Evolutionary conservation across 2,113 vertebrate genomes (phyloP).

Genomic region (Astatotilapia flaviijosephi): DNA sequence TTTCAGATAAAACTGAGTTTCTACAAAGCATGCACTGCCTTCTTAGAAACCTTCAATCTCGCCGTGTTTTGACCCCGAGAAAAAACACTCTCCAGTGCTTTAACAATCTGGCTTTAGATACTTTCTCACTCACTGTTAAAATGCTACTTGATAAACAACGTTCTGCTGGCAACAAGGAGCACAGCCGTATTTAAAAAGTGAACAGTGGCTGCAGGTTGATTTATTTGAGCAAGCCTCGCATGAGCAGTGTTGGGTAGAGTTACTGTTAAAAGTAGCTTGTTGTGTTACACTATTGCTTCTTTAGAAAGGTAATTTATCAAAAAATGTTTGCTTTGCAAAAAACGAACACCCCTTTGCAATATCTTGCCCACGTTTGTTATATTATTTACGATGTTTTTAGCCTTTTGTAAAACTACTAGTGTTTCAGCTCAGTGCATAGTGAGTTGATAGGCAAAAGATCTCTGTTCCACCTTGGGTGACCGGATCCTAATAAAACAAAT

Average conservation of each 20-base stretch:
- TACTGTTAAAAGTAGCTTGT: not conserved
- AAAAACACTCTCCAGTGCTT: not conserved
- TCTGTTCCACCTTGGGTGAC: not conserved
- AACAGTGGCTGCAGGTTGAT: not conserved
- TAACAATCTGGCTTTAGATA: not conserved
- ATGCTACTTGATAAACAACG: not conserved
- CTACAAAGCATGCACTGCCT: not conserved
- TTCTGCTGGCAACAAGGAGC: not conserved
- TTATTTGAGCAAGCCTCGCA: not conserved
- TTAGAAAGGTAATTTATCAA: not conserved
- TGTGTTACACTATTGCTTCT: not conserved
- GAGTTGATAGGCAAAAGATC: not conserved
- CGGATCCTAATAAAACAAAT: not conserved
- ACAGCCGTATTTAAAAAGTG: not conserved
- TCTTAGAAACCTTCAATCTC: not conserved
- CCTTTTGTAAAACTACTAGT: not conserved
- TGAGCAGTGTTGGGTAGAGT: not conserved
- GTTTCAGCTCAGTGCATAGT: not conserved
- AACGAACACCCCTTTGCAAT: not conserved
- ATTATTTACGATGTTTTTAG: not conserved
- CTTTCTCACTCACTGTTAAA: not conserved
- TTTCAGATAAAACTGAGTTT: not conserved
- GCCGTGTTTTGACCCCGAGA: not conserved
- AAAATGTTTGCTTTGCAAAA: not conserved
- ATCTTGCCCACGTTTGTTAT: not conserved